phyloP scores from a whole-genome alignment of 2,797 vertebrate genomes.

The Pteropus rufus region DNA sequence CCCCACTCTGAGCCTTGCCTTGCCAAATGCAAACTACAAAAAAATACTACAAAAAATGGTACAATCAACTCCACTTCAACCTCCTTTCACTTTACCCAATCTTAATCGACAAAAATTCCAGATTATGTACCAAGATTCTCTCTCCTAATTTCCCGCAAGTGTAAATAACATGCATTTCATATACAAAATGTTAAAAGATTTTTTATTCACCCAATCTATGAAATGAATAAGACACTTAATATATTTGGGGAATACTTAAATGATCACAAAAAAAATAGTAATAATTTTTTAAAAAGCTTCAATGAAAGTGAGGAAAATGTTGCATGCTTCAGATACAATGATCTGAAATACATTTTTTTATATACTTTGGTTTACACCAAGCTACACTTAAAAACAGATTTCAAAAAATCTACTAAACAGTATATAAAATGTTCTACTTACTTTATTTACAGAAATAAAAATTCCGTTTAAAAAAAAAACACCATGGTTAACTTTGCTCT shows the following conservation, averaged over 20 bases:
- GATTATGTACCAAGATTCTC: neutral
- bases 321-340: constrained; percentile 29
- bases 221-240: neutral
- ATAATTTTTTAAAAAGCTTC: neutral
- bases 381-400: constrained; percentile 1
- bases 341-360: neutral
- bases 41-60: neutral
- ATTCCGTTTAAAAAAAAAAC: neutral
- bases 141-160: neutral
- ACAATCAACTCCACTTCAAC: neutral
- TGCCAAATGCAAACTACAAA: neutral
- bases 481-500: neutral
- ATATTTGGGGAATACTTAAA: neutral
- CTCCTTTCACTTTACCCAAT: neutral
- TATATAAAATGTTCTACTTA: neutral
- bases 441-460: constrained; percentile 16
- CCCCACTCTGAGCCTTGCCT: neutral
- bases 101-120: constrained; percentile 30
- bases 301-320: neutral
- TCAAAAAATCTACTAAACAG: neutral
- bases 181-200: constrained; percentile 40
- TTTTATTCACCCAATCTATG: constrained; percentile 5
- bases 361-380: constrained; percentile 23
- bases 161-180: neutral
- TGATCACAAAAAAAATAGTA: neutral